Conservation (phyloP, 2,113 vertebrate genomes). For the Seriola dumerili region DNA sequence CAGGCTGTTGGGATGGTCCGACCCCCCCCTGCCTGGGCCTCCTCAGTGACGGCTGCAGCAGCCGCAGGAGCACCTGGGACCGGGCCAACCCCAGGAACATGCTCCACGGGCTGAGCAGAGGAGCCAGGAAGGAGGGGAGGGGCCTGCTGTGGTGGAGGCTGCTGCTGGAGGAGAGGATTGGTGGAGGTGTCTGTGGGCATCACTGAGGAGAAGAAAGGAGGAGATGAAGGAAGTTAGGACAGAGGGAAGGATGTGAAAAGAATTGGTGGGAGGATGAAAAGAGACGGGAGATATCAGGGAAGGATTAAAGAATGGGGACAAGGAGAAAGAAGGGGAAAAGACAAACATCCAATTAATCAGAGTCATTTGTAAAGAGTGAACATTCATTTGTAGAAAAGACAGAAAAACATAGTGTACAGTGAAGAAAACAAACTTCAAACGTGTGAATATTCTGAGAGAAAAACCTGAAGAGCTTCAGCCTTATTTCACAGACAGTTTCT, state of each 20-base stretch:
- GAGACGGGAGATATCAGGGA: too few species aligned
- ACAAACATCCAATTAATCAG: constrained; percentile 43
- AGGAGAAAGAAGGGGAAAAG: neutral
- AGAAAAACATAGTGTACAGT: neutral
- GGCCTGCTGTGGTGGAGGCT: constrained; percentile 55
- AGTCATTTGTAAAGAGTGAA: neutral
- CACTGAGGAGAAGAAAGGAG: constrained; percentile 15
- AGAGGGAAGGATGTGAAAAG: neutral
- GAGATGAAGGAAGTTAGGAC: neutral
- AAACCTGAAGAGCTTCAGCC: neutral
- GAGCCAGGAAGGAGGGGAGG: constrained; percentile 66
- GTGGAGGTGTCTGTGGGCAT: constrained; percentile 65
- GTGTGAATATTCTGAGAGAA: neutral
- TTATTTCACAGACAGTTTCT: neutral
- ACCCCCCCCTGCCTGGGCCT: constrained; percentile 70
- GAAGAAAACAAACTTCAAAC: constrained; percentile 5
- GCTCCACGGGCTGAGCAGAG: constrained; percentile 38
- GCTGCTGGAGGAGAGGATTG: constrained; percentile 75
- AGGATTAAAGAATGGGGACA: neutral
- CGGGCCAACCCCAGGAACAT: constrained; percentile 44
- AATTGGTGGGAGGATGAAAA: neutral
- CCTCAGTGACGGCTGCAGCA: constrained; percentile 16
- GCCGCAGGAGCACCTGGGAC: constrained; percentile 56
- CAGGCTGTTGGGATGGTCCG: constrained; percentile 94
- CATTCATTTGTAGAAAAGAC: constrained; percentile 23